Evolutionary conservation across 1,140 invertebrate species (phyloP).

Genomic region (Harpegnathos saltator): DNA sequence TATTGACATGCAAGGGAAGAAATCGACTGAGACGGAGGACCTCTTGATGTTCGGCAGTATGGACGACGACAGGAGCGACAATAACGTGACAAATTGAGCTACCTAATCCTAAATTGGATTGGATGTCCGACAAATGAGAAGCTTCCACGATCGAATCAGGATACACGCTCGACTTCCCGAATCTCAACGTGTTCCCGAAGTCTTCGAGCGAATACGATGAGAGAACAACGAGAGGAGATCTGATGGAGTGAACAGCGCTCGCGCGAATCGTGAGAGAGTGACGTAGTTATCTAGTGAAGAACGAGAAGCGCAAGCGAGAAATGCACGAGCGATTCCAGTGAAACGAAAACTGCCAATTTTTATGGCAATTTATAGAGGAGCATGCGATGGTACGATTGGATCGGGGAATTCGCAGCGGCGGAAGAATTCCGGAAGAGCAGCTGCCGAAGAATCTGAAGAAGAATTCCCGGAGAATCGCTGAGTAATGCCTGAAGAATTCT

Average conservation of each 20-base stretch:
- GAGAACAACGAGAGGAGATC: not conserved
- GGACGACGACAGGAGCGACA: conserved; percentile 70
- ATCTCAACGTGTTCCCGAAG: not conserved
- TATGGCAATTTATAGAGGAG: not conserved
- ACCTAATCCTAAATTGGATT: not conserved
- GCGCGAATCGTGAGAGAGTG: conserved; percentile 5
- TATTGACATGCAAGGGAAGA: conserved; percentile 85
- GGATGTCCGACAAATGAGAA: conserved; percentile 22
- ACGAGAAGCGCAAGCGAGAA: not conserved
- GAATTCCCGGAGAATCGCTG: too few species aligned
- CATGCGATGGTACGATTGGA: not conserved
- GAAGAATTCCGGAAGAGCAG: conserved; percentile 16
- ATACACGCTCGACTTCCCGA: not conserved
- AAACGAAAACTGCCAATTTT: not conserved
- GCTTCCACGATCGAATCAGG: conserved; percentile 13
- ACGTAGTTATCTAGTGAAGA: conserved; percentile 29
- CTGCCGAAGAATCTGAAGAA: too few species aligned
- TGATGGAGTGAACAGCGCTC: not conserved
- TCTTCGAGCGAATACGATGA: not conserved
- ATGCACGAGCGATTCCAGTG: conserved; percentile 11
- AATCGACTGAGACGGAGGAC: conserved; percentile 69
- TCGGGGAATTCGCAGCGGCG: not conserved
- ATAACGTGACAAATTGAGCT: conserved; percentile 46
- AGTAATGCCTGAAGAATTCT: not conserved
- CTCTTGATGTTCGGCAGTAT: conserved; percentile 70